phyloP scores from a whole-genome alignment of 2,888 invertebrate genomes.

The Philaethria dido region DNA sequence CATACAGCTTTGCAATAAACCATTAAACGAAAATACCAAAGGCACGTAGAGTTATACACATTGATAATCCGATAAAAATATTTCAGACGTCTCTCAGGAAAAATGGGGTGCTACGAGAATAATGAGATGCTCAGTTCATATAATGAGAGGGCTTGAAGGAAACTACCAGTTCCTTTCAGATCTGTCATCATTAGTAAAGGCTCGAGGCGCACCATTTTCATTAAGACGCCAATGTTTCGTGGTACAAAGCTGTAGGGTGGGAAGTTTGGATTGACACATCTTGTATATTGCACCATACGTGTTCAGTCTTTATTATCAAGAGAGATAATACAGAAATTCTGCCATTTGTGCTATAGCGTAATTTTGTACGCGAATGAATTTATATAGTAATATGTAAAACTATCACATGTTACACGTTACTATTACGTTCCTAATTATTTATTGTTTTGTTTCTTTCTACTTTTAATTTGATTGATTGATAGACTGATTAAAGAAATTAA shows the following conservation, averaged over 20 bases:
- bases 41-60: neutral
- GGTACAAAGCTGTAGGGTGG: constrained; percentile 58
- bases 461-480: neutral
- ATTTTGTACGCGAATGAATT: neutral
- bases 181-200: constrained; percentile 77
- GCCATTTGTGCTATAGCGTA: neutral
- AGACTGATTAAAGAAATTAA: neutral
- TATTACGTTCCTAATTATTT: no score
- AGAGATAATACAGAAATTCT: neutral
- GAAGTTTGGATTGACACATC: constrained; percentile 55
- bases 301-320: constrained; percentile 21
- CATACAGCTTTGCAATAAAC: neutral
- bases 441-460: no score
- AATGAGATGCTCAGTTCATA: constrained; percentile 69
- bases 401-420: no score
- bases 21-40: constrained; percentile 16
- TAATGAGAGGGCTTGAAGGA: constrained; percentile 67
- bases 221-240: constrained; percentile 74
- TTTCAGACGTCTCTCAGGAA: constrained; percentile 30
- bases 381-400: no score
- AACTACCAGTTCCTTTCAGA: constrained; percentile 69
- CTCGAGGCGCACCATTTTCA: constrained; percentile 74
- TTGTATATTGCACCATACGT: constrained; percentile 48
- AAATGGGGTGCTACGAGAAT: constrained; percentile 54
- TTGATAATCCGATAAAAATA: constrained; percentile 37